Base-by-base conservation (phyloP, 2,113 vertebrate genomes). In the Galeopterus variegatus region DNA sequence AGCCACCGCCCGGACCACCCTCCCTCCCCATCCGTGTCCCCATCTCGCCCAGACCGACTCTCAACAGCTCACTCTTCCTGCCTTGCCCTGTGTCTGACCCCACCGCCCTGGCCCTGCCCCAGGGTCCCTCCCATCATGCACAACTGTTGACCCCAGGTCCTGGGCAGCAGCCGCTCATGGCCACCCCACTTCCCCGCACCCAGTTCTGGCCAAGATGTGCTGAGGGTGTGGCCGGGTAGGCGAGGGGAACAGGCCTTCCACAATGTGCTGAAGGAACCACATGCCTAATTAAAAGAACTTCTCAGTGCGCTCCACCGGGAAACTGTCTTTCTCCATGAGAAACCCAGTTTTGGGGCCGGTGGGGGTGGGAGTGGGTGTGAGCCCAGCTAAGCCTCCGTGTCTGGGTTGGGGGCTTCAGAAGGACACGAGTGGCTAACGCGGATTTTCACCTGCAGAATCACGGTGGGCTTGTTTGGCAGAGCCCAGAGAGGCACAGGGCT, bases 1-100 rank as follows among this genome's bases (percentile, higher is more conserved):
- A 36, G 69, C 54, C 18, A 5, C 58, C 1, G 0, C n/a, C 0
- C 0, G 5, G 28, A 64, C 1, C 18, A 8, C 45, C 19, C 14
- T 7, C 41, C 70, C 45, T 31, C 41, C 60, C 21, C 9, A 23
- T 17, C 64, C 7, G 17, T 1, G 24, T 28, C 56, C 13, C 48
- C 33, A 0, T 19, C 23, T 36, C 17, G 45, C 5, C 75, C 36
- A 7, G 19, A 19, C n/a, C n/a, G 18, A 72, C 11, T 17, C 18
- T 45, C 9, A n/a, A 41, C n/a, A 70, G 33, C 67, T 64, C 36
- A 64, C 54, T 2, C 70, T n/a, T 89, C 60, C 54, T 23, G 17
- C 12, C 62, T 31, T 0, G 0, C 48, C 67, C 50, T 28, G 31
- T 24, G 3, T n/a, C 69, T 50, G 41, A 5, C n/a, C 41, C 19